phyloP scores from a whole-genome alignment of 2,888 invertebrate genomes.

The Euproctis similis region DNA sequence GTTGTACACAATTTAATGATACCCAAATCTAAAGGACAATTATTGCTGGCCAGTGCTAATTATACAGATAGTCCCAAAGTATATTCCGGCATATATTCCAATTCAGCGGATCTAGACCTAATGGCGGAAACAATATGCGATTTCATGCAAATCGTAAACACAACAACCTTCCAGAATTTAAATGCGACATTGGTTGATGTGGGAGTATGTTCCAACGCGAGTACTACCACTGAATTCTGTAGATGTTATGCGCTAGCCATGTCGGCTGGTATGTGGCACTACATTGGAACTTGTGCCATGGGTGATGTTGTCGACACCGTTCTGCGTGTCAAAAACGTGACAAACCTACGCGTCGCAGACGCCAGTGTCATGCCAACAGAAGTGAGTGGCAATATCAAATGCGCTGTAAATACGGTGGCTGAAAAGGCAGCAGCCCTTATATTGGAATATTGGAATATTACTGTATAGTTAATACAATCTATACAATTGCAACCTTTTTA shows the following conservation, averaged over 20 bases:
- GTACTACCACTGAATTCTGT: conserved; percentile 13
- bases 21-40: conserved; percentile 7
- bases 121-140: conserved; percentile 22
- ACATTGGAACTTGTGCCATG: conserved; percentile 19
- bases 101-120: conserved; percentile 21
- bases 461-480: not conserved
- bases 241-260: conserved; percentile 18
- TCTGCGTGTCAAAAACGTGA: conserved; percentile 12
- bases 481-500: too few relatives aligned
- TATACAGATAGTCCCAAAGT: conserved; percentile 23
- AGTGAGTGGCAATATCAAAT: conserved; percentile 12
- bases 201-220: conserved; percentile 14
- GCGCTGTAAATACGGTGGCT: conserved; percentile 12
- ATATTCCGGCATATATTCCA: conserved; percentile 3
- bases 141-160: conserved; percentile 15
- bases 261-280: conserved; percentile 26
- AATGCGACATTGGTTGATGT: conserved; percentile 22
- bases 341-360: conserved; percentile 16
- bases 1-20: conserved; percentile 4
- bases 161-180: conserved; percentile 23
- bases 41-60: conserved; percentile 7
- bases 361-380: conserved; percentile 14
- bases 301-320: conserved; percentile 19
- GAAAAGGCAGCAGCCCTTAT: conserved; percentile 18
- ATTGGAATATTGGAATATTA: not conserved